These are phyloP conservation scores for Heliconius nattereri DNA, from an alignment of 1,140 invertebrate species.

Conservation along the genomic window DNA sequence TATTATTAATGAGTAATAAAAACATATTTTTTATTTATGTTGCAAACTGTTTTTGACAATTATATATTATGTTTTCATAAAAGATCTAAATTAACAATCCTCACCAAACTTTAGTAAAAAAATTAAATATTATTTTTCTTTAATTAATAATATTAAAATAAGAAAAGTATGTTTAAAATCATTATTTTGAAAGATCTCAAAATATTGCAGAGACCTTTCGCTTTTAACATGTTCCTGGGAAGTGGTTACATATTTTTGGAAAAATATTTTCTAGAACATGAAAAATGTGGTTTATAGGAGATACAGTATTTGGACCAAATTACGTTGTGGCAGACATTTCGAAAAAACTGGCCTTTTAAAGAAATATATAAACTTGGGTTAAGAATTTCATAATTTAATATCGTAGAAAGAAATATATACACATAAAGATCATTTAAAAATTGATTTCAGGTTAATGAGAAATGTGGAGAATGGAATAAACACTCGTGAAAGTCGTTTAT, in stretches of 20 bases:
- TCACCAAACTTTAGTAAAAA: no score
- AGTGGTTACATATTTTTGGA: conserved; percentile 82
- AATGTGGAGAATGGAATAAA: conserved; percentile 83
- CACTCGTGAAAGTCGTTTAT: conserved; percentile 73
- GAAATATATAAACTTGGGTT: conserved; percentile 81
- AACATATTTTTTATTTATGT: no score
- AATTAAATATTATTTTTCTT: no score
- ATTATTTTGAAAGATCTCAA: no score
- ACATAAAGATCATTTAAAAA: no score
- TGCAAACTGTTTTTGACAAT: no score
- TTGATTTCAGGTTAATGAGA: conserved; percentile 72
- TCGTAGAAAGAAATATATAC: no score
- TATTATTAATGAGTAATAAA: no score
- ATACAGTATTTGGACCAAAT: conserved; percentile 82
- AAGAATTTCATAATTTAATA: background rate
- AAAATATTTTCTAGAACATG: conserved; percentile 83
- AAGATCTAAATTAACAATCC: no score
- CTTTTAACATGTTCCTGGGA: conserved; percentile 83
- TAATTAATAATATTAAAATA: no score
- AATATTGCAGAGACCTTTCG: conserved; percentile 73
- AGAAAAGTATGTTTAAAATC: no score
- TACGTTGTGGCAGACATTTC: conserved; percentile 81
- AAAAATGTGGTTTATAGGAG: conserved; percentile 85
- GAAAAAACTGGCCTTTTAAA: conserved; percentile 82
- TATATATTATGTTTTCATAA: no score